Evolutionary conservation across 2,888 invertebrate species (phyloP).

Genomic region (Argyresthia goedartella): DNA sequence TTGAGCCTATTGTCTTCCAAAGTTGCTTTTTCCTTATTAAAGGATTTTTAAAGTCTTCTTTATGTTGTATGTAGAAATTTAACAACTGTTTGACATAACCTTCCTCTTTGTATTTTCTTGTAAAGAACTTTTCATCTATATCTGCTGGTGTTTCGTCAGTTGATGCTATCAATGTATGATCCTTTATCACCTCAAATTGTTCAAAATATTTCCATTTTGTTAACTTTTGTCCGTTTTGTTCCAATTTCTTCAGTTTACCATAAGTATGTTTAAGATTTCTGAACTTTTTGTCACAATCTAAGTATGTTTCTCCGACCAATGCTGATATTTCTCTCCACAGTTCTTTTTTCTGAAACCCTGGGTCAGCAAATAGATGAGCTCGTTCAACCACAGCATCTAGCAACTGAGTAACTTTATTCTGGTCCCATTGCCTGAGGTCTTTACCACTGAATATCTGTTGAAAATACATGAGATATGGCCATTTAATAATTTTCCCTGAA

Average conservation of each 20-base stretch:
- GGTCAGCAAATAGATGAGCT: constrained; percentile 47
- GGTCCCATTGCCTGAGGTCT: constrained; percentile 40
- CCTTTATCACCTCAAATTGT: constrained; percentile 46
- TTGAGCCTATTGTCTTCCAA: constrained; percentile 40
- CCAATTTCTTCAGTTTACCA: constrained; percentile 39
- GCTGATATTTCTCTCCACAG: constrained; percentile 48
- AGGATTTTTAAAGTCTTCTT: constrained; percentile 44
- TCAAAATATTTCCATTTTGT: constrained; percentile 52
- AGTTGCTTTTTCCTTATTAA: constrained; percentile 43
- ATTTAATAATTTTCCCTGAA: constrained; percentile 40
- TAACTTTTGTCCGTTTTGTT: constrained; percentile 25
- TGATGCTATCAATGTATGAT: not conserved
- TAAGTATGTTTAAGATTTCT: constrained; percentile 58
- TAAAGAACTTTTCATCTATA: not conserved
- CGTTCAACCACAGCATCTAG: constrained; percentile 44
- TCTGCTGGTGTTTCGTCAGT: not conserved
- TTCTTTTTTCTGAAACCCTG: constrained; percentile 51
- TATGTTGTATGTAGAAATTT: constrained; percentile 46
- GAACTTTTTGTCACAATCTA: constrained; percentile 53
- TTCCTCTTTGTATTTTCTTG: constrained; percentile 18
- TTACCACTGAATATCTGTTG: constrained; percentile 51
- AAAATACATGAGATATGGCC: constrained; percentile 53
- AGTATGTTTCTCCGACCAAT: constrained; percentile 34
- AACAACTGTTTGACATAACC: constrained; percentile 48
- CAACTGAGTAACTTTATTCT: constrained; percentile 36